Evolutionary conservation across 2,113 vertebrate genomes (phyloP), one percentile per base, ranked within the genome.

Genomic region (Ivindomyrus marchei): DNA sequence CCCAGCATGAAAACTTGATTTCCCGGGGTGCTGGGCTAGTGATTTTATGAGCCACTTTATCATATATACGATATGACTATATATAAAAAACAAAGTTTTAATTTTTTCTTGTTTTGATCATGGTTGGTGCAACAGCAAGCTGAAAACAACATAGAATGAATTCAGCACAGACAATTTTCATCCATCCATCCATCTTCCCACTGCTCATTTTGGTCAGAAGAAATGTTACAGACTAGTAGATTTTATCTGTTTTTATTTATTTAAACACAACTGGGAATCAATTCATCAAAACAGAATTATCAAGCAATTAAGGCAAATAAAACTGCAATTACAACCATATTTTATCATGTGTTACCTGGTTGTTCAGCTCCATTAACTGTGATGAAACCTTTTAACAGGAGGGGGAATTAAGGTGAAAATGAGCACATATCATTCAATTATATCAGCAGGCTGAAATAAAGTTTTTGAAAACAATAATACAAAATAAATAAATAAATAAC

Each of bases 231-330:
- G 66, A 27, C 27, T 74, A 36, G 66, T 11, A 15, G 27, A 74
- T 80, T 42, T 7, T 42, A 80, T 42, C 15, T 19, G 0, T 39
- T 17, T 77, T 31, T 19, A 1, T 77, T 84, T 52, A 53, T 5
- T 31, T 83, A 85, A 88, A 88, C 74, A 62, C 89, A 27, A 45
- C 31, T 10, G 27, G 62, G 31, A 47, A 56, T 42, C 6, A 42
- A 6, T 49, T 90, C 45, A 53, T 88, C 66, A 83, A 77, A 90
- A 90, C 80, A 4, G 50, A 90, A 90, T 83, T 17, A 84, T 84
- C 88, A 88, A 47, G 21, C 80, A 84, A 84, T 84, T 90, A 56
- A 90, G 88, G 74, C 85, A 88, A 90, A 58, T 88, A 58, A 90
- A 49, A 56, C 46, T 17, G 19, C 27, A 74, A 84, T 90, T 88